Evolutionary conservation across 2,888 invertebrate species (phyloP).

Genomic region (Homarus gammarus): DNA sequence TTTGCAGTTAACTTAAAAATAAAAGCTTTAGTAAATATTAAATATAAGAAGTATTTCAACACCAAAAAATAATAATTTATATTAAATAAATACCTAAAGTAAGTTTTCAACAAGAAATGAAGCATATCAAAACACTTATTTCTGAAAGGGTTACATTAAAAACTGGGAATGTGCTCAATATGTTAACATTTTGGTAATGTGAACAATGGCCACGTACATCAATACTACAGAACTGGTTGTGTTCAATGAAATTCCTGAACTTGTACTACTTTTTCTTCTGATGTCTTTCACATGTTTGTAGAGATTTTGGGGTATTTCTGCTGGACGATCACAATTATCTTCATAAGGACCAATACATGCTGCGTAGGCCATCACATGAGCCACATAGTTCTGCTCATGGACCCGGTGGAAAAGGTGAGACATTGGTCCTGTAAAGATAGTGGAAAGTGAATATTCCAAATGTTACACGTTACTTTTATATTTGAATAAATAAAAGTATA

Average conservation of each 20-base stretch:
- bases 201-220: not conserved
- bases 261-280: not conserved
- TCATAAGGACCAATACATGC: constrained; percentile 84
- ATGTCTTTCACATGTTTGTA: constrained; percentile 18
- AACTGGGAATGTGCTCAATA: too few relatives aligned
- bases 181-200: not conserved
- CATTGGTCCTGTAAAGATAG: constrained; percentile 88
- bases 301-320: not conserved
- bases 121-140: too few relatives aligned
- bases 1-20: too few relatives aligned
- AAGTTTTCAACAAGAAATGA: too few relatives aligned
- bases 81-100: too few relatives aligned
- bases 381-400: constrained; percentile 94
- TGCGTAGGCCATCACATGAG: constrained; percentile 90
- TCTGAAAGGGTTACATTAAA: too few relatives aligned
- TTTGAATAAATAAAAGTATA: too few relatives aligned
- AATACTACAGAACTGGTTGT: not conserved
- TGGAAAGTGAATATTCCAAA: too few relatives aligned
- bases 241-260: not conserved
- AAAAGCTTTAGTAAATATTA: too few relatives aligned
- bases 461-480: too few relatives aligned
- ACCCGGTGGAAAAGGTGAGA: constrained; percentile 92
- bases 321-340: constrained; percentile 34
- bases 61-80: too few relatives aligned
- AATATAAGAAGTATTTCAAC: too few relatives aligned